Percentiles rank a stretch among this genome's conserved stretches.
Evolutionary conservation across 2,113 vertebrate species (phyloP).

Genomic region (Peromyscus leucopus): DNA sequence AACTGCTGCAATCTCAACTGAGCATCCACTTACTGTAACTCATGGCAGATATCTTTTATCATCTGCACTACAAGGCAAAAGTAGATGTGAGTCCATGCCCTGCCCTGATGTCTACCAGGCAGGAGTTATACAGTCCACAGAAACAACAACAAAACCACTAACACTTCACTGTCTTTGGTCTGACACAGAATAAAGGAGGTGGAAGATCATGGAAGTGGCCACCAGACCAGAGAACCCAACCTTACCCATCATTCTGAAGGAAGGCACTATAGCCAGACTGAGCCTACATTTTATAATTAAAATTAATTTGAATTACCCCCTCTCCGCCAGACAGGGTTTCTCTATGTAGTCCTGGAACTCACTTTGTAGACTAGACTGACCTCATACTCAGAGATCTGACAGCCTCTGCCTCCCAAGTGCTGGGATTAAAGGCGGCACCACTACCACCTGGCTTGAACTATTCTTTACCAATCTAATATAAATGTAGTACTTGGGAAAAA

Average conservation of each 20-base stretch:
- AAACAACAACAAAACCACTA: neutral
- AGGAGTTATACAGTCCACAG: neutral
- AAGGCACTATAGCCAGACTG: neutral
- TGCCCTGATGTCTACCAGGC: neutral
- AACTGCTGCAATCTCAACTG: neutral
- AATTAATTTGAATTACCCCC: neutral
- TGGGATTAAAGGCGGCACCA: neutral
- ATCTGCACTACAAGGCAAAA: neutral
- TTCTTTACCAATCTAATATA: slow-evolving; percentile 20
- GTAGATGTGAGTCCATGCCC: neutral
- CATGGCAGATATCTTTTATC: neutral
- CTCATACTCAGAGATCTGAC: neutral
- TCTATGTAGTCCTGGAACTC: neutral
- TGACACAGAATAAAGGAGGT: neutral
- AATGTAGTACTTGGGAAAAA: neutral
- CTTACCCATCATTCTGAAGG: no score
- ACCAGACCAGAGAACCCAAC: neutral
- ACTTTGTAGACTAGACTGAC: neutral
- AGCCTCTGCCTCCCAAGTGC: neutral
- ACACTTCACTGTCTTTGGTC: neutral
- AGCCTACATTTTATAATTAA: slow-evolving; percentile 9
- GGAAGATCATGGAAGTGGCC: neutral
- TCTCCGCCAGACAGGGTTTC: neutral
- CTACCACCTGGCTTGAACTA: neutral
- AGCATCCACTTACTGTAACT: neutral